Evolutionary conservation across 2,888 invertebrate genomes (phyloP).

Genomic region (Tortricodes alternella): DNA sequence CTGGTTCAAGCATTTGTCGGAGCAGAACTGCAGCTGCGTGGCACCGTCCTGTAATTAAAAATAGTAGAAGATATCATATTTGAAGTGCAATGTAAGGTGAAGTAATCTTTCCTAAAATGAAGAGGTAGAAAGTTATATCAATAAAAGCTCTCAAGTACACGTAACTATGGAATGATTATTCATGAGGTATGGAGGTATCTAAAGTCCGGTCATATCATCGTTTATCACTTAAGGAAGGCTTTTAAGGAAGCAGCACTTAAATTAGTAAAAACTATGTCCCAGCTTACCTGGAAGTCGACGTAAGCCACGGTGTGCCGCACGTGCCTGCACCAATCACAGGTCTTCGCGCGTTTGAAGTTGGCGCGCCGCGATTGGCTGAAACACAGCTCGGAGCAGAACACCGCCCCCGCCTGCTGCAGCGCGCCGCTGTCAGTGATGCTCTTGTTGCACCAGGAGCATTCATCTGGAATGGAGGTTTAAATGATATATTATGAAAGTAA

Average conservation of each 20-base stretch:
- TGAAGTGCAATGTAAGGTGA: no score
- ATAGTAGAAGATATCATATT: no score
- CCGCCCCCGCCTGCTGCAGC: conserved; percentile 77
- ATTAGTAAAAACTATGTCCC: not conserved
- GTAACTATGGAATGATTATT: no score
- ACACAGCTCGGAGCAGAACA: conserved; percentile 94
- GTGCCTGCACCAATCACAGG: conserved; percentile 97
- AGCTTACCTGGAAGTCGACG: conserved; percentile 90
- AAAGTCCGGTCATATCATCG: no score
- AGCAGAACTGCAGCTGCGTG: conserved; percentile 94
- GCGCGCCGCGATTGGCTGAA: conserved; percentile 95
- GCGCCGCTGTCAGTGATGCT: conserved; percentile 79
- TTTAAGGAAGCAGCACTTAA: no score
- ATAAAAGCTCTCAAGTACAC: no score
- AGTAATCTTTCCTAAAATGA: no score
- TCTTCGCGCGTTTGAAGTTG: conserved; percentile 94
- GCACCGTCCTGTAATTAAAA: conserved; percentile 88
- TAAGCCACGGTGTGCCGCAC: conserved; percentile 95
- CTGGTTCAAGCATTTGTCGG: conserved; percentile 96
- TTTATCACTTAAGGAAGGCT: no score
- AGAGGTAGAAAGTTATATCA: no score
- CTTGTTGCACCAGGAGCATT: conserved; percentile 90
- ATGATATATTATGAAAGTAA: no score
- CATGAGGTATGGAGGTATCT: no score
- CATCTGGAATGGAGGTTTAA: conserved; percentile 73